These are phyloP conservation scores for Sylvia atricapilla DNA, from an alignment of 2,113 vertebrate species.

Conservation along the genomic window DNA sequence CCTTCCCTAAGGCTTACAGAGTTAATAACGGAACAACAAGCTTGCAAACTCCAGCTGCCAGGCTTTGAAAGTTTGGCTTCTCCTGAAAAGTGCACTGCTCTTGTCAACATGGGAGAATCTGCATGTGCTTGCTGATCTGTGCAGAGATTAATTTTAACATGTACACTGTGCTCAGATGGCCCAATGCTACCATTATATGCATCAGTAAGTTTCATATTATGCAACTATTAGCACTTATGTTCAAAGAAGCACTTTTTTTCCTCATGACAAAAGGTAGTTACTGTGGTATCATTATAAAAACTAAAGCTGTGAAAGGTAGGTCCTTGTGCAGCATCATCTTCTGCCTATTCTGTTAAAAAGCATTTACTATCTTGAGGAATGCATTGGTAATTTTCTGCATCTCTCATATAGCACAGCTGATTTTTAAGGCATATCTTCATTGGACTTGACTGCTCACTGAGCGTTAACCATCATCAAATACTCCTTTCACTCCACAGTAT, in stretches of 20 bases:
- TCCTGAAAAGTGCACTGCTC: not conserved
- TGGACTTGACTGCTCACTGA: not conserved
- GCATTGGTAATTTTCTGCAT: not conserved
- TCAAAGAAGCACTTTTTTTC: not conserved
- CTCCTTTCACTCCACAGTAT: not conserved
- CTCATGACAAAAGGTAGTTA: not conserved
- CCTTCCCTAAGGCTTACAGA: not conserved
- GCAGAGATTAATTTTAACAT: conserved; percentile 37
- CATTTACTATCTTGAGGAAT: not conserved
- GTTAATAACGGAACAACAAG: conserved; percentile 11
- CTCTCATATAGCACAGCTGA: not conserved
- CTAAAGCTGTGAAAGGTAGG: not conserved
- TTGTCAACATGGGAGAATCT: conserved; percentile 14
- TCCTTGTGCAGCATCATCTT: not conserved
- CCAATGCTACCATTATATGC: conserved; percentile 37
- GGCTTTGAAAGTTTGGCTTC: conserved; percentile 5
- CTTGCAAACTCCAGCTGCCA: conserved; percentile 28
- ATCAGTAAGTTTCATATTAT: conserved; percentile 37
- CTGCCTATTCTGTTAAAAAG: not conserved
- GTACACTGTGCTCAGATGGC: not conserved
- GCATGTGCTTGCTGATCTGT: conserved; percentile 31
- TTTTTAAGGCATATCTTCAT: not conserved
- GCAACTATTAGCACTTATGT: conserved; percentile 11
- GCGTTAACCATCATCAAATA: not conserved
- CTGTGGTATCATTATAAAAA: conserved; percentile 18